Conservation (phyloP, 2,888 invertebrate species). For the Steinernema hermaphroditum region DNA sequence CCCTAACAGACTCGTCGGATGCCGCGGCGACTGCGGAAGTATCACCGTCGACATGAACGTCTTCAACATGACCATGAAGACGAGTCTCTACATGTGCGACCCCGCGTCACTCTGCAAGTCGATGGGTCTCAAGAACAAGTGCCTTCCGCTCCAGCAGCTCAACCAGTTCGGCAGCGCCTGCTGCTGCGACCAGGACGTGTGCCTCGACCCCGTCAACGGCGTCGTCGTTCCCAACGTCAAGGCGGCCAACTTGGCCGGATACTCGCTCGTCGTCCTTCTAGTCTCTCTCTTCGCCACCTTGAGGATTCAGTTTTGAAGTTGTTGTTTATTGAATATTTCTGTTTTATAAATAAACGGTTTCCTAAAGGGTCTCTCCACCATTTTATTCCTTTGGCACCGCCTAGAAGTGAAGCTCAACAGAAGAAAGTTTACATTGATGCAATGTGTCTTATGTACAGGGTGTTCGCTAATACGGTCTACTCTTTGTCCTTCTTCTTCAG, state of each 20-base stretch:
- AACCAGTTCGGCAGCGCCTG: not conserved
- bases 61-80: not conserved
- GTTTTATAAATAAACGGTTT: no score
- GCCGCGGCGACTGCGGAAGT: conserved; percentile 20
- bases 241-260: not conserved
- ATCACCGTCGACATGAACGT: not conserved
- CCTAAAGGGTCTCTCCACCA: no score
- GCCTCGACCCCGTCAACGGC: not conserved
- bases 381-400: not conserved
- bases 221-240: not conserved
- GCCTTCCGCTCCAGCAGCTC: not conserved
- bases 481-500: not conserved
- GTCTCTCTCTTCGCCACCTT: not conserved
- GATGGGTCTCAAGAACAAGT: not conserved
- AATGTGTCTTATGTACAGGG: no score
- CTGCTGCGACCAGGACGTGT: conserved; percentile 15
- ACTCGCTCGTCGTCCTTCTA: not conserved
- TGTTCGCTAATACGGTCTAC: not conserved
- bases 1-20: conserved; percentile 8
- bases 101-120: not conserved
- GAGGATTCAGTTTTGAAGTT: conserved; percentile 1
- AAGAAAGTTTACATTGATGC: not conserved
- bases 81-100: conserved; percentile 10
- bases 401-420: no score
- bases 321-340: not conserved